Evolutionary conservation across 2,888 invertebrate species (phyloP), one percentile per base, ranked within the genome.

Genomic region (Agrotis segetum): DNA sequence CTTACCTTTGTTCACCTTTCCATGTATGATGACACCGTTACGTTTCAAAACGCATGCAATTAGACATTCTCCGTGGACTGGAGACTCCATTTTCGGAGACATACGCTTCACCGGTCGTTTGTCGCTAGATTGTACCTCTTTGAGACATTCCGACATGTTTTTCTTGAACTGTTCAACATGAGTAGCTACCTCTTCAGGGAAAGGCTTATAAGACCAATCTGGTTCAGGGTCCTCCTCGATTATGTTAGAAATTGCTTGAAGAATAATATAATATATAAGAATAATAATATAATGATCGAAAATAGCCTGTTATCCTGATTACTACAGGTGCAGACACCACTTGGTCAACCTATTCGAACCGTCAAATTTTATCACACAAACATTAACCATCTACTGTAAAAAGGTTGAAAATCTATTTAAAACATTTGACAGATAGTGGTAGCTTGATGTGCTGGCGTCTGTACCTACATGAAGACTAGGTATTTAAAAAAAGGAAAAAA

Each of bases 191-290:
- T 92, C 94, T 58, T 87, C 83, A 0, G 94, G 95, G 16, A 95
- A 90, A 0, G 89, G 65, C 63, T 85, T 91, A 84, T 95, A 97
- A 96, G 96, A 92, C 99, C 94, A 94, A 71, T 94, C 93, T 0
- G 94, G 94, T 1, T 89, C 90, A 3, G 65, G 79, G 11, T 88
- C 86, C 46, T 90, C 88, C 0, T 81, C 83, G 7, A 66, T 85
- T 66, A 84, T 82, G 17, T 78, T 77, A n/a, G 77, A 74, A 21
- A 75, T 71, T 67, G 70, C 69, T 82, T 62, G 21, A 71, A 71
- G 11, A 58, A 74, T n/a, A n/a, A n/a, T n/a, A n/a, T n/a, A n/a
- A n/a, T n/a, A n/a, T n/a, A n/a, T n/a, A n/a, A n/a, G n/a, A n/a
- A n/a, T n/a, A 67, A 71, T 4, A 55, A 55, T 24, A n/a, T 13